Evolutionary conservation across 2,113 vertebrate species (phyloP).

Genomic region (Osmerus eperlanus): DNA sequence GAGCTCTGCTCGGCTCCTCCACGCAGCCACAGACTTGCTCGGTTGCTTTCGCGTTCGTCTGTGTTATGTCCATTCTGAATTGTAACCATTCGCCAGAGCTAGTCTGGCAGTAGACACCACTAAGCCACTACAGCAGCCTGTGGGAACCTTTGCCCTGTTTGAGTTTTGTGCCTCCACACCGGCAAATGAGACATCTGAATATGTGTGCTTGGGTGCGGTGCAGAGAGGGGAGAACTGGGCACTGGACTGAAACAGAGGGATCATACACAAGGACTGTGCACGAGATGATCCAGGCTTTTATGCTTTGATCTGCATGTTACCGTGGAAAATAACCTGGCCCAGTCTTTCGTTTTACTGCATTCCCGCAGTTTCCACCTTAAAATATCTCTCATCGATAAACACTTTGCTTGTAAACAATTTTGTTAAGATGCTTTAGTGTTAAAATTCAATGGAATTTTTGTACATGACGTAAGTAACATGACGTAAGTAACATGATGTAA

Average conservation of each 20-base stretch:
- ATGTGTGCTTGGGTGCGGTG: conserved; percentile 51
- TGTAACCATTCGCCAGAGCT: conserved; percentile 43
- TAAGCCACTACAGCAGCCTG: conserved; percentile 46
- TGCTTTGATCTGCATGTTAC: conserved; percentile 68
- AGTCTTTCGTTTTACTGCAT: conserved; percentile 33
- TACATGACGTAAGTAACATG: not conserved
- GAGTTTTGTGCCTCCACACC: conserved; percentile 54
- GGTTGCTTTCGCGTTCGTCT: conserved; percentile 63
- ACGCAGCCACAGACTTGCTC: conserved; percentile 57
- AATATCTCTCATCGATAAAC: conserved; percentile 21
- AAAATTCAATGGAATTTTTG: not conserved
- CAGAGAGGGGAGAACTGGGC: conserved; percentile 39
- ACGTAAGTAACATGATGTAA: not conserved
- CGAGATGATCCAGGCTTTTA: conserved; percentile 52
- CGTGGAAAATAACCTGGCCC: conserved; percentile 57
- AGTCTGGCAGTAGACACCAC: conserved; percentile 46
- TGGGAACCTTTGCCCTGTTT: conserved; percentile 58
- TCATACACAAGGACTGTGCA: conserved; percentile 47
- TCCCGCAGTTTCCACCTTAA: conserved; percentile 58
- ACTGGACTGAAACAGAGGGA: conserved; percentile 57
- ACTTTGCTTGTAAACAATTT: not conserved
- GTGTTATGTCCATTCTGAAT: conserved; percentile 58
- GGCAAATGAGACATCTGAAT: conserved; percentile 56
- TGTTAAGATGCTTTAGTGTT: too few relatives aligned
- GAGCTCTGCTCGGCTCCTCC: conserved; percentile 35